Evolutionary conservation across 2,797 vertebrate genomes (phyloP).

Genomic region (Staurois parvus): DNA sequence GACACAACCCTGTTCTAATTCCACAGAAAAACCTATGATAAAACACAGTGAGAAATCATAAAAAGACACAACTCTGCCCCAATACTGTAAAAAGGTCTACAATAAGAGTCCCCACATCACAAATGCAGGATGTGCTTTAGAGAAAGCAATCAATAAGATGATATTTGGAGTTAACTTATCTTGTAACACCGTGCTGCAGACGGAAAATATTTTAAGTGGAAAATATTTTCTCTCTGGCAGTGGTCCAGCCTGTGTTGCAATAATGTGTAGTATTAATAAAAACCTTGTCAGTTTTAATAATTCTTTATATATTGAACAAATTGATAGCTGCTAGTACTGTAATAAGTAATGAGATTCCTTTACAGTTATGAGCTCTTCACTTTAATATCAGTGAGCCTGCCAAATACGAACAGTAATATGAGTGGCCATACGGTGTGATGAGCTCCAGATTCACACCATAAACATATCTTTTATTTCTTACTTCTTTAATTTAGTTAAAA

Average conservation of each 20-base stretch:
- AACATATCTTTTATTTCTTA: slow-evolving; percentile 31
- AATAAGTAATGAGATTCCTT: slow-evolving; percentile 49
- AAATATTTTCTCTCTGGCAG: slow-evolving; percentile 27
- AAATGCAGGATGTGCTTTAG: too few species aligned
- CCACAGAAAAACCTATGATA: too few species aligned
- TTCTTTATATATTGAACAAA: slow-evolving; percentile 47
- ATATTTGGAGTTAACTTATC: too few species aligned
- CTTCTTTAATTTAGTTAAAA: slow-evolving; percentile 23
- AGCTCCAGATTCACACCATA: neutral
- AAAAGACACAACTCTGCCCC: too few species aligned
- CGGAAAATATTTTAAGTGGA: slow-evolving; percentile 4
- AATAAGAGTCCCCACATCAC: too few species aligned
- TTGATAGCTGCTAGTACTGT: slow-evolving; percentile 46
- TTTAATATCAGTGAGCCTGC: slow-evolving; percentile 39
- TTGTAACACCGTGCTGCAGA: neutral
- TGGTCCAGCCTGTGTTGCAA: slow-evolving; percentile 23
- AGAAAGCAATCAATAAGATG: too few species aligned
- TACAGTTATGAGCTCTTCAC: slow-evolving; percentile 47
- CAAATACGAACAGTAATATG: slow-evolving; percentile 46
- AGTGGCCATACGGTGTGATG: slow-evolving; percentile 34
- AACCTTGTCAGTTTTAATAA: slow-evolving; percentile 54
- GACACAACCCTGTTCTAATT: too few species aligned
- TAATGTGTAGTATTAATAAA: slow-evolving; percentile 43
- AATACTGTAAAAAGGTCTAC: too few species aligned
- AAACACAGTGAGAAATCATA: too few species aligned